phyloP scores from a whole-genome alignment of 2,888 invertebrate genomes.

The Phengaris arion region DNA sequence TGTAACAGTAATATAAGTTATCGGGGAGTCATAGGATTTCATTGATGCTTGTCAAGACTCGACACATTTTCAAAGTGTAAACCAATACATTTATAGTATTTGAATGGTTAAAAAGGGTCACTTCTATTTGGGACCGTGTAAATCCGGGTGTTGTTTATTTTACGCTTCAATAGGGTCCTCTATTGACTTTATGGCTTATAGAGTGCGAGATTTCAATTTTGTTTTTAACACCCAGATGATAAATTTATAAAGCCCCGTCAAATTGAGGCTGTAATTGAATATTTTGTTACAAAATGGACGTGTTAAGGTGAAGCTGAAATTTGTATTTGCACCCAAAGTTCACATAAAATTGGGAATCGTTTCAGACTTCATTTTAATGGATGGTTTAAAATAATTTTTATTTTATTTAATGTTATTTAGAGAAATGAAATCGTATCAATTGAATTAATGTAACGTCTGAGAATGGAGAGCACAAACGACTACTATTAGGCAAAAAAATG shows the following conservation, averaged over 20 bases:
- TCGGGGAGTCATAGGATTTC: no score
- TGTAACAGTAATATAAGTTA: no score
- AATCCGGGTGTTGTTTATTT: constrained; percentile 57
- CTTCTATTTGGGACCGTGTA: constrained; percentile 31
- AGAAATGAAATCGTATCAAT: no score
- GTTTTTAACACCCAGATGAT: constrained; percentile 48
- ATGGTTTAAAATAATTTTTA: no score
- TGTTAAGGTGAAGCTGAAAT: not conserved
- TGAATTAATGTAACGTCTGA: no score
- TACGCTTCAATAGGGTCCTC: constrained; percentile 56
- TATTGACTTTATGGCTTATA: constrained; percentile 70
- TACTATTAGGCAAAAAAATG: no score
- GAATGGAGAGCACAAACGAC: no score
- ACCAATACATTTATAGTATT: constrained; percentile 11
- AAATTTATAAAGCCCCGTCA: constrained; percentile 48
- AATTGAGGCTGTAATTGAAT: constrained; percentile 24
- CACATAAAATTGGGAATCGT: not conserved
- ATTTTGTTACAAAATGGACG: not conserved
- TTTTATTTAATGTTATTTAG: no score
- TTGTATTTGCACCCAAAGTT: not conserved
- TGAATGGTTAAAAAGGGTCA: constrained; percentile 23
- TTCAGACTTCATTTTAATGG: not conserved
- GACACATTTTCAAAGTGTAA: no score
- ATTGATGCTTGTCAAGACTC: no score
- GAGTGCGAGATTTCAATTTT: constrained; percentile 64